phyloP scores from a whole-genome alignment of 1,140 invertebrate genomes.

The Linepithema humile region DNA sequence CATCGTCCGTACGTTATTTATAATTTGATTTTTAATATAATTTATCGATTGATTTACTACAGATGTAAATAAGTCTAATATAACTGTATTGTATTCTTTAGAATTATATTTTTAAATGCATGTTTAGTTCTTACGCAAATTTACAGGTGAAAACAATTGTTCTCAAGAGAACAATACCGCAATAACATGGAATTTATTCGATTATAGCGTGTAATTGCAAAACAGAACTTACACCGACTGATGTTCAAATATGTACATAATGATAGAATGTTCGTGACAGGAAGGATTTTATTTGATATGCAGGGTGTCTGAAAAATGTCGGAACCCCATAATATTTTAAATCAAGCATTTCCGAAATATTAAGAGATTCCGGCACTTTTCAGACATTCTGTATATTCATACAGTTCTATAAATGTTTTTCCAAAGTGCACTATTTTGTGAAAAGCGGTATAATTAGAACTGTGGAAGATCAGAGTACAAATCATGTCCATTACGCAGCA shows the following conservation, averaged over 20 bases:
- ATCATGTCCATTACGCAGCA: slow-evolving; percentile 62
- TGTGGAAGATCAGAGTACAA: slow-evolving; percentile 69
- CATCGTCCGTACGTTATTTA: slow-evolving; percentile 9
- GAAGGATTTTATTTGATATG: slow-evolving; percentile 29
- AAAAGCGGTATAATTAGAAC: slow-evolving; percentile 11
- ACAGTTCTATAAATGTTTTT: not conserved
- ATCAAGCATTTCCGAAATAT: too few species aligned
- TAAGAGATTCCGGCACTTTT: too few species aligned
- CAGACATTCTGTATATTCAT: too few species aligned
- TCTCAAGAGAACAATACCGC: not conserved
- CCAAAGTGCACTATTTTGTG: slow-evolving; percentile 27
- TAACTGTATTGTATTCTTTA: not conserved
- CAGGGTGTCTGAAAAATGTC: too few species aligned
- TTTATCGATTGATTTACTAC: not conserved
- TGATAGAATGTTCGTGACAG: not conserved
- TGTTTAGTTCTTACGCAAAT: not conserved
- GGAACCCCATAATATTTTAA: too few species aligned
- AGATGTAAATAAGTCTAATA: not conserved
- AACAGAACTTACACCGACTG: slow-evolving; percentile 17
- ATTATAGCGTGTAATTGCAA: not conserved
- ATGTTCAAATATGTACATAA: slow-evolving; percentile 57
- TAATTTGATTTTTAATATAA: slow-evolving; percentile 14
- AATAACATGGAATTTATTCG: not conserved
- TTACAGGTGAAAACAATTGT: not conserved
- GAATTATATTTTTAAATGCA: not conserved